These are phyloP conservation scores for Nannoperca australis DNA, from an alignment of 2,797 vertebrate species.

Conservation along the genomic window DNA sequence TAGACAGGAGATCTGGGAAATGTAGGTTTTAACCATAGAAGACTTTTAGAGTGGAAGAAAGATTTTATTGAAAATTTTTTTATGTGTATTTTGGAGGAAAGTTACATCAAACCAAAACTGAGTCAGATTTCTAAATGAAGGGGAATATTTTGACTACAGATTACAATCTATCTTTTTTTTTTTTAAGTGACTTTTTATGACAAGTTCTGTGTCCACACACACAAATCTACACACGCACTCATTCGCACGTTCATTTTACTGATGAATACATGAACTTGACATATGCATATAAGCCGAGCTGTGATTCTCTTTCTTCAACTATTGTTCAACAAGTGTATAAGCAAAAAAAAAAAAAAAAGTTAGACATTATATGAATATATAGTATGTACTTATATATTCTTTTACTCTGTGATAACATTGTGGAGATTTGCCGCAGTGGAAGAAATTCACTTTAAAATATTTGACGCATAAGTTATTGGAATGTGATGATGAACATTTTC, in stretches of 20 bases:
- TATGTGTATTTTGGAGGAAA: slow-evolving; percentile 61
- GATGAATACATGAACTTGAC: slow-evolving; percentile 49
- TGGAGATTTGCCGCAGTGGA: slow-evolving; percentile 57
- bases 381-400: slow-evolving; percentile 76
- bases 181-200: slow-evolving; percentile 62
- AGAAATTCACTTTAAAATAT: slow-evolving; percentile 63
- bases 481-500: slow-evolving; percentile 69
- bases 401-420: slow-evolving; percentile 68
- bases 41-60: slow-evolving; percentile 46
- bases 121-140: slow-evolving; percentile 60
- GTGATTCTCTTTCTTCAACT: slow-evolving; percentile 59
- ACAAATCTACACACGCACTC: slow-evolving; percentile 3
- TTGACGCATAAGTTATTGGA: slow-evolving; percentile 74
- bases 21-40: slow-evolving; percentile 53
- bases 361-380: slow-evolving; percentile 70
- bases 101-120: slow-evolving; percentile 65
- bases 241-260: slow-evolving; percentile 19
- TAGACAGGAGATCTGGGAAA: slow-evolving; percentile 44
- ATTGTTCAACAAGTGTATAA: slow-evolving; percentile 60
- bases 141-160: slow-evolving; percentile 52
- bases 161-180: slow-evolving; percentile 44
- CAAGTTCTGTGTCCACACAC: slow-evolving; percentile 50
- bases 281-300: slow-evolving; percentile 56
- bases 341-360: slow-evolving; percentile 47
- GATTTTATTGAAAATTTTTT: slow-evolving; percentile 29